Percentiles rank a stretch among this genome's conserved stretches.
These are phyloP conservation scores for Eurystomus gularis DNA, from an alignment of 2,113 vertebrate species.

Conservation along the genomic window DNA sequence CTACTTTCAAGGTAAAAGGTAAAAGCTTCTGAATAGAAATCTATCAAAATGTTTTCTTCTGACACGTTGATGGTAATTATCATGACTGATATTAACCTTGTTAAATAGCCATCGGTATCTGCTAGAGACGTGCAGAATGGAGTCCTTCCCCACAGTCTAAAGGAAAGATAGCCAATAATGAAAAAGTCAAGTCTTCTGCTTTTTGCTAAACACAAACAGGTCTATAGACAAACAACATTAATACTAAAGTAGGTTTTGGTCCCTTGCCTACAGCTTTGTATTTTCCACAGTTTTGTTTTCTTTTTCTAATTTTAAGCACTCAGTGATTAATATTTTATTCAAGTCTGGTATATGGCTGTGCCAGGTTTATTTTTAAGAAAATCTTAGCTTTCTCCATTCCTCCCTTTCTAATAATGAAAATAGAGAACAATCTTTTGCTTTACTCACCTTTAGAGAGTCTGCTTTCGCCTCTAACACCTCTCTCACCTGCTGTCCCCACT, in stretches of 20 bases:
- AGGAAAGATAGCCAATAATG: not conserved
- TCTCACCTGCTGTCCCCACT: not conserved
- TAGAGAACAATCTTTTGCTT: not conserved
- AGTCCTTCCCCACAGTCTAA: not conserved
- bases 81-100: not conserved
- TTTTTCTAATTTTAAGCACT: not conserved
- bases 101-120: not conserved
- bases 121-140: not conserved
- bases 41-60: not conserved
- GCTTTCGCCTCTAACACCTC: not conserved
- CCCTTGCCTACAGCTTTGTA: not conserved
- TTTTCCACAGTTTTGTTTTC: not conserved
- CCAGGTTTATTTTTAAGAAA: not conserved
- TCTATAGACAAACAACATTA: not conserved
- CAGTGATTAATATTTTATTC: not conserved
- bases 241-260: not conserved
- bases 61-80: not conserved
- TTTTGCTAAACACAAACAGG: not conserved
- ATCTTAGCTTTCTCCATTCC: not conserved
- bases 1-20: not conserved
- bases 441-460: not conserved
- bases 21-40: not conserved
- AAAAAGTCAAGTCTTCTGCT: not conserved
- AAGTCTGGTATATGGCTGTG: not conserved
- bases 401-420: not conserved